phyloP scores from a whole-genome alignment of 2,113 vertebrate species.

The Taurulus bubalis region DNA sequence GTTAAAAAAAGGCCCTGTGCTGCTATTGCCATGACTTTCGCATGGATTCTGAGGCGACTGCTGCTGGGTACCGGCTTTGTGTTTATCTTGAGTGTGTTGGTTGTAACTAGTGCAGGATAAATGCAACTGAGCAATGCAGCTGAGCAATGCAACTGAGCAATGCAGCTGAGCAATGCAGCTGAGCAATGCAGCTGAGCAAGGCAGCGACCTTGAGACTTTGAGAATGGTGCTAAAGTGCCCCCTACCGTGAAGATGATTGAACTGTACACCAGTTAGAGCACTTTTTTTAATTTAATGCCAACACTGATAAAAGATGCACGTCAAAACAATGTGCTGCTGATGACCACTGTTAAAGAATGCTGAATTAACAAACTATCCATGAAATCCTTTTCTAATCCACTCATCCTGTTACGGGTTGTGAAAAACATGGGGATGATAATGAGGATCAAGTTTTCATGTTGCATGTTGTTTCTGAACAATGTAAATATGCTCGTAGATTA shows the following conservation, averaged over 20 bases:
- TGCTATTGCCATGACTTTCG: slow-evolving; percentile 19
- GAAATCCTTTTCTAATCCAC: slow-evolving; percentile 9
- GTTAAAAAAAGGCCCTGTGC: slow-evolving; percentile 13
- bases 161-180: neutral
- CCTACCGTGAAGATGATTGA: slow-evolving; percentile 26
- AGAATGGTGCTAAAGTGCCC: slow-evolving; percentile 40
- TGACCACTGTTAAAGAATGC: neutral
- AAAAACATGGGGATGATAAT: slow-evolving; percentile 1
- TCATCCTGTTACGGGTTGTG: neutral
- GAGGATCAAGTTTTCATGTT: neutral
- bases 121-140: neutral
- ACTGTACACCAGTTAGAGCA: slow-evolving; percentile 2
- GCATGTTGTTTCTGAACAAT: slow-evolving; percentile 45
- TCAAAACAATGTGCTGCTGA: neutral
- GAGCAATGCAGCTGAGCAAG: neutral
- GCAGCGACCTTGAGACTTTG: slow-evolving; percentile 1
- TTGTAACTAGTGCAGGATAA: slow-evolving; percentile 11
- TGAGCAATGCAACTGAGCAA: neutral
- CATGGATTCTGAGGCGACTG: slow-evolving; percentile 20
- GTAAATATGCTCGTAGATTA: slow-evolving; percentile 19
- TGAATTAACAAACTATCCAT: slow-evolving; percentile 8
- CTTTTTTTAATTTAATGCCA: slow-evolving; percentile 7
- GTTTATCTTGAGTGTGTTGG: neutral
- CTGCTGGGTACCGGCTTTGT: slow-evolving; percentile 5
- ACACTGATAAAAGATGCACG: slow-evolving; percentile 8